Evolutionary conservation across 2,113 vertebrate species (phyloP).

Genomic region (Semnornis frantzii): DNA sequence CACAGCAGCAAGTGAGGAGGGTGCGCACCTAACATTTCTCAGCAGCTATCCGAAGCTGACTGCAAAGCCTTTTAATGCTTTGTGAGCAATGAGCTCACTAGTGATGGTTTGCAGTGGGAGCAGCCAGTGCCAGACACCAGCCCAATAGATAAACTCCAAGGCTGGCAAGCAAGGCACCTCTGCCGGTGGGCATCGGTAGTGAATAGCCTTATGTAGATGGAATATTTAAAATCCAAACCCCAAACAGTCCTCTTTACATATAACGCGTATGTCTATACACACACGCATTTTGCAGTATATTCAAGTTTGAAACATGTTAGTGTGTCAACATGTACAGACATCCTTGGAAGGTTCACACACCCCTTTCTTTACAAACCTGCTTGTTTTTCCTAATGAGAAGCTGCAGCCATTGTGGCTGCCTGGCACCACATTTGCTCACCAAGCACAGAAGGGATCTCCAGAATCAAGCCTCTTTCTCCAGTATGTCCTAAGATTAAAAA

Average conservation of each 20-base stretch:
- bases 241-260: background rate
- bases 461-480: background rate
- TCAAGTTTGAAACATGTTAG: background rate
- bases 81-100: background rate
- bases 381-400: background rate
- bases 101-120: background rate
- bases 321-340: background rate
- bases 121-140: background rate
- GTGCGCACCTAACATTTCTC: background rate
- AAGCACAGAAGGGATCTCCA: background rate
- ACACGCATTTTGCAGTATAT: background rate
- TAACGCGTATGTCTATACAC: background rate
- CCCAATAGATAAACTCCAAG: background rate
- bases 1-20: background rate
- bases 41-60: background rate
- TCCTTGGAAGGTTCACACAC: background rate
- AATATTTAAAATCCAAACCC: background rate
- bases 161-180: background rate
- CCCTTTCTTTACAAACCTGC: background rate
- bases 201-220: background rate
- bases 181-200: fast-evolving
- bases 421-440: conserved; percentile 13
- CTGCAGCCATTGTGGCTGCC: background rate
- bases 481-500: background rate
- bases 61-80: background rate